phyloP scores from a whole-genome alignment of 2,888 invertebrate species.

The Hemaris fuciformis region DNA sequence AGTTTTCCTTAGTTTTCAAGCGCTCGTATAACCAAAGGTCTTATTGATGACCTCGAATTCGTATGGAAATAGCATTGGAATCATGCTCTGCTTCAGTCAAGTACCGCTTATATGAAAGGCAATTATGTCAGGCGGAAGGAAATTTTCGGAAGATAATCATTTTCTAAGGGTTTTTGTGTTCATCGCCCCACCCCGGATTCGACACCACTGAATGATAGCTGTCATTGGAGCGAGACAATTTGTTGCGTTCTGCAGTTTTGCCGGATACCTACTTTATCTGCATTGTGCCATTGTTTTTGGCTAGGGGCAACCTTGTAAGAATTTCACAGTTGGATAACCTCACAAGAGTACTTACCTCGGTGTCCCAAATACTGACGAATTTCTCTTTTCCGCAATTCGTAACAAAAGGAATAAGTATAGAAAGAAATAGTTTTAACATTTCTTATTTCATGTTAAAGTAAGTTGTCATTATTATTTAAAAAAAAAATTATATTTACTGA shows the following conservation, averaged over 20 bases:
- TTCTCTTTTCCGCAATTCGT: background rate
- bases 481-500: background rate
- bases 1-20: constrained; percentile 52
- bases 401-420: background rate
- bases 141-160: constrained; percentile 26
- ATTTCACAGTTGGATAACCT: constrained; percentile 31
- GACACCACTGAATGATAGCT: constrained; percentile 62
- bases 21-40: constrained; percentile 66
- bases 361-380: background rate
- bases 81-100: constrained; percentile 33
- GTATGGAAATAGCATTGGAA: constrained; percentile 56
- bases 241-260: constrained; percentile 55
- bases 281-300: constrained; percentile 33
- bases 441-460: background rate
- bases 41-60: constrained; percentile 70
- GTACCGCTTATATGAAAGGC: constrained; percentile 15
- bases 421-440: background rate
- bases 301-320: constrained; percentile 24
- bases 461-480: background rate
- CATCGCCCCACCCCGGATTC: constrained; percentile 73
- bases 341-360: constrained; percentile 11
- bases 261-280: constrained; percentile 32
- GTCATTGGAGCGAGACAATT: constrained; percentile 65
- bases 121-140: background rate
- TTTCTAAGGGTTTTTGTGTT: constrained; percentile 46